These are phyloP conservation scores for Marmota monax DNA, from an alignment of 2,113 vertebrate species.

Conservation along the genomic window DNA sequence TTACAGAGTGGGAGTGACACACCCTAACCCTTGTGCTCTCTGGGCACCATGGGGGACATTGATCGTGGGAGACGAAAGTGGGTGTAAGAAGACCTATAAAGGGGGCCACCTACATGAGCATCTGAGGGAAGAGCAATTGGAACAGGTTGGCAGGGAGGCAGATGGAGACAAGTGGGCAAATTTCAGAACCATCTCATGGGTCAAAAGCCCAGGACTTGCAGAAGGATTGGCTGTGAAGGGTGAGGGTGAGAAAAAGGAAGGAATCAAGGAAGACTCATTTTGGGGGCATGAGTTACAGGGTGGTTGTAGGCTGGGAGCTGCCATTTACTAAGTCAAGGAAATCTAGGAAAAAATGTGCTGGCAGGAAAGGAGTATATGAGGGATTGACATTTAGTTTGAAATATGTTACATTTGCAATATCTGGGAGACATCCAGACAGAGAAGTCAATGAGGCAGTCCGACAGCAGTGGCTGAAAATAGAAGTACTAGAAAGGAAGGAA, in stretches of 20 bases:
- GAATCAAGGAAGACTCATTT: not conserved
- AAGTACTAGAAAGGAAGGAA: not conserved
- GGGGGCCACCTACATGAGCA: rapidly evolving
- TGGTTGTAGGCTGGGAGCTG: not conserved
- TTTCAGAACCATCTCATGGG: not conserved
- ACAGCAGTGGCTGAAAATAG: conserved; percentile 32
- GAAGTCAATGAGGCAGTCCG: not conserved
- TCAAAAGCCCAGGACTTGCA: not conserved
- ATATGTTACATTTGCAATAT: not conserved
- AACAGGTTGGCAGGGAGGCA: too few relatives aligned
- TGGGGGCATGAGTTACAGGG: not conserved
- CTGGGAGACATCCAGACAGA: conserved; percentile 8
- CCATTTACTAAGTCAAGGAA: not conserved
- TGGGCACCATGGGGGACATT: not conserved
- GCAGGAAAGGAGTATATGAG: not conserved
- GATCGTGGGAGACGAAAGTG: not conserved
- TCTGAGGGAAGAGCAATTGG: not conserved
- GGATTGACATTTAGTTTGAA: not conserved
- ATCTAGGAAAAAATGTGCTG: not conserved
- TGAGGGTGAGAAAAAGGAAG: not conserved
- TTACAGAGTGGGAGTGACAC: not conserved
- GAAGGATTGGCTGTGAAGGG: not conserved
- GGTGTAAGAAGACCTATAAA: not conserved
- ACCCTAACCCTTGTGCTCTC: not conserved
- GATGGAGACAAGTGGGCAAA: not conserved